These are phyloP conservation scores for Heptranchias perlo DNA, from an alignment of 2,113 vertebrate genomes.

Conservation along the genomic window DNA sequence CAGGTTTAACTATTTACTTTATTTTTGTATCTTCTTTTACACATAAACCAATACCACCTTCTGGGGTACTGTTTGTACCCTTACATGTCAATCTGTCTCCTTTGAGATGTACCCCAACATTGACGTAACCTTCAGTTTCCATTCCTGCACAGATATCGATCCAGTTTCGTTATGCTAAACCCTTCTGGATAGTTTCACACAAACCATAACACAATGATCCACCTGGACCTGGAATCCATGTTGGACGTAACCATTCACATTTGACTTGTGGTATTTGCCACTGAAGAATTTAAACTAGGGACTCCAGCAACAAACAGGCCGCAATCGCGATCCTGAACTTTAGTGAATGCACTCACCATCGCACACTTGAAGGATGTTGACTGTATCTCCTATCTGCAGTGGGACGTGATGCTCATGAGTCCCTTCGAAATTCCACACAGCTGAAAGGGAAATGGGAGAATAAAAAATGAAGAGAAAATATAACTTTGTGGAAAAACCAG, in stretches of 20 bases:
- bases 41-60: background rate
- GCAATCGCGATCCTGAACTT: background rate
- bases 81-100: background rate
- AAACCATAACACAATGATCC: background rate
- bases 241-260: background rate
- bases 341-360: slow-evolving; percentile 30
- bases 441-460: slow-evolving; percentile 38
- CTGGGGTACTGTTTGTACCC: background rate
- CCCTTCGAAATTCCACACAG: slow-evolving; percentile 46
- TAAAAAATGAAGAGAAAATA: background rate
- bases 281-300: background rate
- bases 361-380: slow-evolving; percentile 37
- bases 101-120: background rate
- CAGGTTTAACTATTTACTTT: background rate
- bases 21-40: background rate
- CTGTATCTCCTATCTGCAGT: slow-evolving; percentile 48
- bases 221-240: background rate
- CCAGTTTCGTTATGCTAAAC: background rate
- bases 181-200: background rate
- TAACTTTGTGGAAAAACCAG: background rate
- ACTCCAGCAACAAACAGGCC: background rate
- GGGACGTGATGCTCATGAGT: slow-evolving; percentile 50
- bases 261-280: background rate
- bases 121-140: background rate
- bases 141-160: background rate